Evolutionary conservation across 2,888 invertebrate species (phyloP).

Genomic region (Parthenolecanium corni): DNA sequence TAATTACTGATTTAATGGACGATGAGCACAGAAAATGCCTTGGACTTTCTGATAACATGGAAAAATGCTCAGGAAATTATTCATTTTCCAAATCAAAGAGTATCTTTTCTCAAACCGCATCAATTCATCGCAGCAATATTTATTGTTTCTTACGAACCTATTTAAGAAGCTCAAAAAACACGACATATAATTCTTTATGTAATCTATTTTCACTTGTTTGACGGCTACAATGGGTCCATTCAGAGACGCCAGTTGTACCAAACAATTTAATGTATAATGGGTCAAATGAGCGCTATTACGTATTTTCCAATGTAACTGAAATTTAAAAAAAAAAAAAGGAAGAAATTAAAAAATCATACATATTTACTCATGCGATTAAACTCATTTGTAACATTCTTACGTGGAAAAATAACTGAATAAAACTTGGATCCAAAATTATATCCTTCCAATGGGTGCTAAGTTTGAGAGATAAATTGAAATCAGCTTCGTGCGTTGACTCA

Average conservation of each 20-base stretch:
- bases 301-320: constrained; percentile 62
- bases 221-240: constrained; percentile 47
- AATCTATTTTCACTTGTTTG: constrained; percentile 43
- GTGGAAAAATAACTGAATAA: constrained; percentile 68
- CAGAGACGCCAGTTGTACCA: constrained; percentile 65
- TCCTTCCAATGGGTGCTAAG: constrained; percentile 60
- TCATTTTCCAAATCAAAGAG: too few relatives aligned
- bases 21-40: too few relatives aligned
- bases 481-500: constrained; percentile 55
- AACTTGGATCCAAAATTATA: constrained; percentile 58
- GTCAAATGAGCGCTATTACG: constrained; percentile 60
- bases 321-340: constrained; percentile 24
- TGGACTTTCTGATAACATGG: too few relatives aligned
- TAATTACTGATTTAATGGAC: too few relatives aligned
- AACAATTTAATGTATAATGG: constrained; percentile 65
- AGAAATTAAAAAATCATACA: not conserved
- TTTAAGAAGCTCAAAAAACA: constrained; percentile 50
- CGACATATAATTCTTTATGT: constrained; percentile 48
- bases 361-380: not conserved
- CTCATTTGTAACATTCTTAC: constrained; percentile 36
- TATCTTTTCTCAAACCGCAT: too few relatives aligned
- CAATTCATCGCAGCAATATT: too few relatives aligned
- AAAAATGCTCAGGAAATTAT: too few relatives aligned
- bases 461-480: constrained; percentile 46
- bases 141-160: constrained; percentile 44